Evolutionary conservation across 2,113 vertebrate species (phyloP), one percentile per base, ranked within the genome.

Genomic region (Glaucomys volans): DNA sequence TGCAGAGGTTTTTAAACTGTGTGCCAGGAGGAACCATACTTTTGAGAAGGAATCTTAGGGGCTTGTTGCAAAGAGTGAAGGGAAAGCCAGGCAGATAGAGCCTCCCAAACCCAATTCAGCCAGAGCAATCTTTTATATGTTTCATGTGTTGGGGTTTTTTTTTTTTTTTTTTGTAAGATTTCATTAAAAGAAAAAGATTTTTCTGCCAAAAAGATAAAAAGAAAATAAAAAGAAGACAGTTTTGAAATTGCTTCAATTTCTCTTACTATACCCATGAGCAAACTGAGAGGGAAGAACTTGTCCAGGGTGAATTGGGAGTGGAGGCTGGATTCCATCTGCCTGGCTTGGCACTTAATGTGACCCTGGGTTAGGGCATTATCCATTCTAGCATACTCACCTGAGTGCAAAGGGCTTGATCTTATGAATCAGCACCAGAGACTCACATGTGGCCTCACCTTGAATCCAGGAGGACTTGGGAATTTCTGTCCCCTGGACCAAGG

Each of bases 391-490:
- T 14, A 30, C 12, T 28, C 42, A 35, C 54, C 74, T 47, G 50
- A 85, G 81, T 84, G 24, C 91, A 82, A 67, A 95, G 28, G 52
- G 42, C 66, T 94, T 95, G 40, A 87, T 91, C 90, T 87, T 42
- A 89, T 80, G 64, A 57, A n/a, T 93, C 77, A 40, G 52, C 72
- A 37, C 7, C 22, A 37, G 5, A 74, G 24, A 74, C n/a, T 90
- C 35, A 77, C 32, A 6, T 10, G 30, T 14, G 85, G 50, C 71
- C 42, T 94, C 30, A 71, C 37, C 17, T 54, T 24, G 37, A 80
- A 44, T 76, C n/a, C 17, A 35, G 37, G 71, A 90, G 87, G n/a
- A 35, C 77, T 28, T 14, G 16, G 16, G 26, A 54, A 30, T 71
- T 62, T 82, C 69, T 54, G 32, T 47, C 12, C 37, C 47, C 57